phyloP scores from a whole-genome alignment of 2,888 invertebrate genomes.

The Pomacea canaliculata region DNA sequence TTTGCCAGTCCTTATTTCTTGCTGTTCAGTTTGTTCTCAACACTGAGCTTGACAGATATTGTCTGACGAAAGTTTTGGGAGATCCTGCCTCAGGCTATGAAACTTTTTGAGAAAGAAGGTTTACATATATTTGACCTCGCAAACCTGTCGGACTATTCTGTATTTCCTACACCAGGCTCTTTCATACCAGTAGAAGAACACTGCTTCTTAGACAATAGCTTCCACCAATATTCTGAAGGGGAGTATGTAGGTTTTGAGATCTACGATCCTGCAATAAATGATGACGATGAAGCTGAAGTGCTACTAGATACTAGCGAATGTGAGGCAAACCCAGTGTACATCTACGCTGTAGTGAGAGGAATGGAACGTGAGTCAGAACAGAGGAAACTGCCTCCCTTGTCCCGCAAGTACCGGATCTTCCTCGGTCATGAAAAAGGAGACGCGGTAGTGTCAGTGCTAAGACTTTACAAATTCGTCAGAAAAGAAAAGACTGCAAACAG shows the following conservation, averaged over 20 bases:
- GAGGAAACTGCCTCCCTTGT: background rate
- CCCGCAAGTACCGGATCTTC: conserved; percentile 18
- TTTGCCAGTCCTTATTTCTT: background rate
- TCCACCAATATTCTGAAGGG: conserved; percentile 30
- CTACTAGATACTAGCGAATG: background rate
- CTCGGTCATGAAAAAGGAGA: conserved; percentile 16
- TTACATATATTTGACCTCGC: background rate
- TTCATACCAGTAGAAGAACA: conserved; percentile 38
- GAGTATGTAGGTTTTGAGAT: conserved; percentile 38
- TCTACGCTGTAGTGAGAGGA: conserved; percentile 30
- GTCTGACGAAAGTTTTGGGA: background rate
- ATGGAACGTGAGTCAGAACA: background rate
- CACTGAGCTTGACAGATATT: background rate
- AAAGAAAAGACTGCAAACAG: background rate
- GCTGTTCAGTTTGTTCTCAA: conserved; percentile 9
- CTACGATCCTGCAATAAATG: background rate
- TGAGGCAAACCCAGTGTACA: conserved; percentile 12
- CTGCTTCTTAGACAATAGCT: conserved; percentile 36
- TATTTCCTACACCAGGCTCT: conserved; percentile 34
- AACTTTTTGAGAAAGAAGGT: background rate
- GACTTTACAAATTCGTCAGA: conserved; percentile 34
- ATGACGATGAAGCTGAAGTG: no score
- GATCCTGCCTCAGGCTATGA: background rate
- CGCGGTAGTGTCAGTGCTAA: conserved; percentile 14
- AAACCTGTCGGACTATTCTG: background rate